Base-by-base conservation (phyloP, 2,888 invertebrate genomes). In the Hedya salicella region DNA sequence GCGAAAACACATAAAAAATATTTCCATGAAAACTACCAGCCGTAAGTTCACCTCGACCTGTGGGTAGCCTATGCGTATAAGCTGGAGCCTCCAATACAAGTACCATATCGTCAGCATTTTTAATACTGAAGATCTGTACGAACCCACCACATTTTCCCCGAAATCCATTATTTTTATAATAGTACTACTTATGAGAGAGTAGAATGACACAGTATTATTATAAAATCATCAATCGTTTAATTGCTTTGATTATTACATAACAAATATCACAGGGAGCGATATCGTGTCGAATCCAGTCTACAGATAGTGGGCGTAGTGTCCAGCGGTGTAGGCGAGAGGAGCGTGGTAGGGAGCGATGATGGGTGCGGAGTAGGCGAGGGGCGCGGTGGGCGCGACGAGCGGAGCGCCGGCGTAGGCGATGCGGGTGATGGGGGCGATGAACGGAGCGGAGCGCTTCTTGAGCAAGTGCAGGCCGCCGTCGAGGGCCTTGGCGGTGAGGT, bases 401-500 rank as follows among this genome's bases (percentile, higher is more conserved):
- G 72, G 72, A 42, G 72, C 52, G 14, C 70, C 68, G 30, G 63
- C 53, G 3, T 71, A 70, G 25, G 72, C 71, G 62, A 73, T 62
- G 53, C 62, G 61, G 19, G 46, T 40, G 60, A 74, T 17, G n/a
- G 74, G 68, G 16, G 71, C 68, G 19, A 70, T 48, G 13, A 68
- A n/a, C 2, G 68, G 65, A 5, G 67, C 70, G 11, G 79, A 78
- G 42, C 80, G 78, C 61, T 80, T 79, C 82, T 89, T 89, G 70
- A 88, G 73, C 46, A 86, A 56, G 71, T 88, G 88, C 49, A 86
- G 62, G 40, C 84, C 83, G 49, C 71, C 67, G 25, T 79, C 76
- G 16, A 85, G 70, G 1, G 86, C 85, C 74, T 90, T 89, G 13
- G 90, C 88, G 46, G 87, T 86, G 75, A 77, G 75, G 78, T 91